phyloP scores from a whole-genome alignment of 2,888 invertebrate genomes.

The Formica aserva region DNA sequence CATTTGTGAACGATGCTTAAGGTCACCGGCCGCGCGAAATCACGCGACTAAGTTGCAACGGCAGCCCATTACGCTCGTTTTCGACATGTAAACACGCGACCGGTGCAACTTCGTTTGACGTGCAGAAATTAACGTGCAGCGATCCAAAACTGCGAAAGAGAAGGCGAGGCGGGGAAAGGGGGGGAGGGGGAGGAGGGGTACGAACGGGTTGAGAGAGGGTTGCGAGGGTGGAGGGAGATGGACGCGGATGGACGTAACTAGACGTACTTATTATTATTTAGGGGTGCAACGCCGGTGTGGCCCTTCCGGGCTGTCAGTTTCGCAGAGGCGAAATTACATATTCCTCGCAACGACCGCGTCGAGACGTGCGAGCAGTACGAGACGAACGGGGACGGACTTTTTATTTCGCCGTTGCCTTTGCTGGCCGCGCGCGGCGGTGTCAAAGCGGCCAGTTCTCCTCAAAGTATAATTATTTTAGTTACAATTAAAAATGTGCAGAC shows the following conservation, averaged over 20 bases:
- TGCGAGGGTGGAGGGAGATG: conserved; percentile 44
- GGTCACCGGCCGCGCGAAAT: conserved; percentile 56
- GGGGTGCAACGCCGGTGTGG: conserved; percentile 69
- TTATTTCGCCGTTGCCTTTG: conserved; percentile 79
- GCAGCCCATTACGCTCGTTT: conserved; percentile 58
- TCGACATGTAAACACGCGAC: conserved; percentile 62
- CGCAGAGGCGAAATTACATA: conserved; percentile 77
- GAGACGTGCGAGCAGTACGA: conserved; percentile 73
- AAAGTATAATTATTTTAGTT: conserved; percentile 85
- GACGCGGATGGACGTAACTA: conserved; percentile 58
- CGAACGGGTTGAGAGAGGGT: conserved; percentile 38
- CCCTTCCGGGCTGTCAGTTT: conserved; percentile 72
- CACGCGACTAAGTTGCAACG: conserved; percentile 60
- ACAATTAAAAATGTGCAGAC: conserved; percentile 83
- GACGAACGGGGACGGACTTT: conserved; percentile 73
- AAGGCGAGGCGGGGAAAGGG: not conserved
- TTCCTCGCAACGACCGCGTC: conserved; percentile 74
- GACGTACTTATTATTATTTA: conserved; percentile 78
- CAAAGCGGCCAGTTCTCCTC: conserved; percentile 82
- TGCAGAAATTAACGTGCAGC: conserved; percentile 61
- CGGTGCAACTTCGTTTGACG: conserved; percentile 58
- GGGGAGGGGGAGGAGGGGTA: not conserved
- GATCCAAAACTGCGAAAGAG: conserved; percentile 62
- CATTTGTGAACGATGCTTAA: conserved; percentile 54
- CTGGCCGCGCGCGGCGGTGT: conserved; percentile 76